phyloP scores from a whole-genome alignment of 1,140 invertebrate genomes.

The Zaprionus kolodkinae region DNA sequence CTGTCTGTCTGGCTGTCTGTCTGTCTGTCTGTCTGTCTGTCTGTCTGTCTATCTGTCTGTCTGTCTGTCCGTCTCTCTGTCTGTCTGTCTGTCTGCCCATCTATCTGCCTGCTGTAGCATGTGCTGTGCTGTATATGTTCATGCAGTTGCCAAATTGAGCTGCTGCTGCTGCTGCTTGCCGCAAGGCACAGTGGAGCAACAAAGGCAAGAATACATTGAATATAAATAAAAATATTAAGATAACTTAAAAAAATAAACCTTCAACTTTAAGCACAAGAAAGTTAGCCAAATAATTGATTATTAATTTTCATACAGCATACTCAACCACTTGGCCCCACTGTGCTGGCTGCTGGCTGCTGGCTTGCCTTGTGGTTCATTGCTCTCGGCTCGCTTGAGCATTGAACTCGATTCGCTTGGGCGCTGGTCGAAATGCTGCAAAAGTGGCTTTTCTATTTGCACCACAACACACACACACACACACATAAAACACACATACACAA shows the following conservation, averaged over 20 bases:
- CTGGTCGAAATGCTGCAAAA: conserved; percentile 40
- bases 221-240: neutral
- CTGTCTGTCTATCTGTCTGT: neutral
- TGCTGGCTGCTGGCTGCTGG: conserved; percentile 14
- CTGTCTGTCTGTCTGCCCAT: conserved; percentile 1
- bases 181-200: conserved; percentile 9
- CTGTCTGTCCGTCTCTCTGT: neutral
- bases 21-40: conserved; percentile 6
- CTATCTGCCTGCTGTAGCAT: conserved; percentile 4
- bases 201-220: neutral
- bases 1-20: conserved; percentile 2
- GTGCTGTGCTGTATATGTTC: neutral
- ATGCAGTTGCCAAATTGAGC: neutral
- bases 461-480: neutral
- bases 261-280: no score
- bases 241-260: neutral
- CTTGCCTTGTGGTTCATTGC: conserved; percentile 44
- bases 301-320: neutral
- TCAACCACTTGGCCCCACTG: conserved; percentile 10
- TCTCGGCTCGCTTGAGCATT: conserved; percentile 45
- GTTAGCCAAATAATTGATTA: no score
- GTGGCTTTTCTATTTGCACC: conserved; percentile 29
- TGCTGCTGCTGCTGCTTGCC: conserved; percentile 17
- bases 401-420: conserved; percentile 43
- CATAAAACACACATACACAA: no score